Percentiles rank a stretch among this genome's conserved stretches.
Evolutionary conservation across 2,113 vertebrate species (phyloP).

Genomic region (Falco punctatus): DNA sequence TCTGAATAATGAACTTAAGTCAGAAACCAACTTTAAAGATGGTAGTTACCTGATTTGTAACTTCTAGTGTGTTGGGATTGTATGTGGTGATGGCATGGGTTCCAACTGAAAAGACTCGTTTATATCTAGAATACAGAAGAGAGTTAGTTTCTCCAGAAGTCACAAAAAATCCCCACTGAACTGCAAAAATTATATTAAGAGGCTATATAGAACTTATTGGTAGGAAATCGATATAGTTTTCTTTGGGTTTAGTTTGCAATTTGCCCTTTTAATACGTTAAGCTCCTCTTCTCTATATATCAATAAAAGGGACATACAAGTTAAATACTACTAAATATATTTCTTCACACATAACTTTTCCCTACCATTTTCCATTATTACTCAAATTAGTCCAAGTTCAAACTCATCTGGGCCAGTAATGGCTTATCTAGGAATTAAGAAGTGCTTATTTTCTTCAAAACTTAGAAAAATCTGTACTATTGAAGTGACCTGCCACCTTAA

Average conservation of each 20-base stretch:
- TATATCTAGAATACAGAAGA: constrained; percentile 83
- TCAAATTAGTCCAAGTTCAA: neutral
- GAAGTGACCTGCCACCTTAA: neutral
- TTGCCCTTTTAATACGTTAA: neutral
- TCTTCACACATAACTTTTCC: neutral
- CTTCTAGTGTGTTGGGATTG: constrained; percentile 95
- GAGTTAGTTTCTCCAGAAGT: constrained; percentile 2
- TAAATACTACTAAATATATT: neutral
- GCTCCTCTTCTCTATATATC: neutral
- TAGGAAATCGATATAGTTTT: neutral
- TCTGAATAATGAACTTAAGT: neutral
- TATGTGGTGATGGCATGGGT: constrained; percentile 97
- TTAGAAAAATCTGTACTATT: neutral
- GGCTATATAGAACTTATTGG: neutral
- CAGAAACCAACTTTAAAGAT: neutral
- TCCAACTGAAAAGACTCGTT: constrained; percentile 96
- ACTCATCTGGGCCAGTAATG: neutral
- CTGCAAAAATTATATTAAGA: neutral
- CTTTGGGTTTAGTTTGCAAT: neutral
- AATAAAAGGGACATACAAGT: neutral
- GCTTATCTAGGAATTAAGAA: neutral
- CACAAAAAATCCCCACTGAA: neutral
- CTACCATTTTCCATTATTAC: neutral
- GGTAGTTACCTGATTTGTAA: constrained; percentile 95
- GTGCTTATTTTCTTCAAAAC: neutral